Evolutionary conservation across 2,888 invertebrate genomes (phyloP).

Genomic region (Himalopsyche anomala): DNA sequence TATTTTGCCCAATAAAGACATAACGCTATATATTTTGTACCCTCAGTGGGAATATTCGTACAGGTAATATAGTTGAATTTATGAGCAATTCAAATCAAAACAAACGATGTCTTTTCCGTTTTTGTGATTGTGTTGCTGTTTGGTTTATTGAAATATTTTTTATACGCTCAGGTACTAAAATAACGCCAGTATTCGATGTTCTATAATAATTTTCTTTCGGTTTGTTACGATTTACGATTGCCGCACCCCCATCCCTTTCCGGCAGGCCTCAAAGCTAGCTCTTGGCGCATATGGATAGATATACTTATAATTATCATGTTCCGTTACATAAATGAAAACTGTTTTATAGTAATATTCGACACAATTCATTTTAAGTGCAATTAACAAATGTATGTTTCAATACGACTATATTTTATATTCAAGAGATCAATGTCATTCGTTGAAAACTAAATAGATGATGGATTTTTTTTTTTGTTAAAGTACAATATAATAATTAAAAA

Average conservation of each 20-base stretch:
- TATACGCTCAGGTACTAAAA: slow-evolving; percentile 10
- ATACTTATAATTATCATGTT: no score
- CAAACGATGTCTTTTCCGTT: slow-evolving; percentile 30
- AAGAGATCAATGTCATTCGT: no score
- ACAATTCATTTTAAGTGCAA: no score
- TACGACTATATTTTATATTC: no score
- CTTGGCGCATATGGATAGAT: not conserved
- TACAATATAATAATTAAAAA: no score
- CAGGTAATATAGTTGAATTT: slow-evolving; percentile 21
- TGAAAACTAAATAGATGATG: no score
- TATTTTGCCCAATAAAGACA: slow-evolving; percentile 12
- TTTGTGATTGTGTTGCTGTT: slow-evolving; percentile 32
- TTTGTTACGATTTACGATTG: slow-evolving; percentile 34
- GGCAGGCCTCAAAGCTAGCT: not conserved
- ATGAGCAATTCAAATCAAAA: slow-evolving; percentile 18
- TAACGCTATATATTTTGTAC: slow-evolving; percentile 5
- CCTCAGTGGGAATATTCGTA: slow-evolving; percentile 3
- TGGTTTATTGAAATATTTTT: slow-evolving; percentile 29
- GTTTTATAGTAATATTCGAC: no score
- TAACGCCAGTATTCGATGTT: slow-evolving; percentile 8
- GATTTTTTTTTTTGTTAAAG: no score
- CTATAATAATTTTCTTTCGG: slow-evolving; percentile 26
- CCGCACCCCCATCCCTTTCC: not conserved
- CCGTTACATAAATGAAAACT: no score
- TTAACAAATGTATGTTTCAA: no score